phyloP scores from a whole-genome alignment of 2,113 vertebrate genomes.

The Varanus komodoensis region DNA sequence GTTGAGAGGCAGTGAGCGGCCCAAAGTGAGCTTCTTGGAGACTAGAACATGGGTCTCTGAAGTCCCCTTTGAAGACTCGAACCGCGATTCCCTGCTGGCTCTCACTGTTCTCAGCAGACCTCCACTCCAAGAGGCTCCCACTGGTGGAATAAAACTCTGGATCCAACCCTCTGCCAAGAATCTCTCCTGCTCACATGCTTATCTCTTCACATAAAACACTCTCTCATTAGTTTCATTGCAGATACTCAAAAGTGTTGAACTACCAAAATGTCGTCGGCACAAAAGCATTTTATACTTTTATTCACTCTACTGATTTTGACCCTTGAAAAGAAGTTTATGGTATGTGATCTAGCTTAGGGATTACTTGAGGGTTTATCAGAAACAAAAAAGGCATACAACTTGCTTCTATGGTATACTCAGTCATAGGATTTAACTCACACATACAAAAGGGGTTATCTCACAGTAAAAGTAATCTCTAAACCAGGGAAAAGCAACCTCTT shows the following conservation, averaged over 20 bases:
- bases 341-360: too few species aligned
- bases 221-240: neutral
- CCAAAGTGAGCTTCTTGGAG: too few species aligned
- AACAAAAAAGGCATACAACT: neutral
- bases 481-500: neutral
- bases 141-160: too few species aligned
- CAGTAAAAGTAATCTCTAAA: neutral
- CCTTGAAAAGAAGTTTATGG: neutral
- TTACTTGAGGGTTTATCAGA: neutral
- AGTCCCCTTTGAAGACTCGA: too few species aligned
- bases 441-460: neutral
- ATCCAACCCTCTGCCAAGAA: too few species aligned
- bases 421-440: neutral
- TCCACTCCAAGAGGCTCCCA: too few species aligned
- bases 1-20: too few species aligned
- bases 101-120: too few species aligned
- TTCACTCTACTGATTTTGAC: neutral
- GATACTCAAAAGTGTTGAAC: neutral
- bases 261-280: neutral
- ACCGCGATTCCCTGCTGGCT: too few species aligned
- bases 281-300: neutral
- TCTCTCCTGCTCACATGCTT: neutral
- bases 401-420: neutral
- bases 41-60: too few species aligned
- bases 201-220: neutral